Evolutionary conservation across 1,140 invertebrate species (phyloP).

Genomic region (Lepidotrigona ventralis): DNA sequence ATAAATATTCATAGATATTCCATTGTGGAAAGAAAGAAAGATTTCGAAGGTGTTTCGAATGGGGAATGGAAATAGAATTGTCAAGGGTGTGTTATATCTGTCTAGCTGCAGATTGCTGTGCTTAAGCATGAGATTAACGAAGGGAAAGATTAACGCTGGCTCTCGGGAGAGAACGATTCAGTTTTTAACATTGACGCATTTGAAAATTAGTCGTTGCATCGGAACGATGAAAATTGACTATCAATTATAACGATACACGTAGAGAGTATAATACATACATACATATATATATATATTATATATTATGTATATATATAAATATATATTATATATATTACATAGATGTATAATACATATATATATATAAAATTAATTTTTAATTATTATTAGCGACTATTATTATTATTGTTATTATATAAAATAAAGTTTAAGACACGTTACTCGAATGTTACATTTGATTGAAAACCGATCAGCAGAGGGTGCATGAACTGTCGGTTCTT

Average conservation of each 20-base stretch:
- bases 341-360: conserved; percentile 5
- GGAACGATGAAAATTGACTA: conserved; percentile 51
- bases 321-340: not conserved
- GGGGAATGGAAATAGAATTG: not conserved
- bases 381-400: conserved; percentile 53
- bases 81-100: not conserved
- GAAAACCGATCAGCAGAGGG: conserved; percentile 46
- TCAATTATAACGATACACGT: conserved; percentile 56
- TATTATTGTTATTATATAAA: conserved; percentile 68
- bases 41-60: not conserved
- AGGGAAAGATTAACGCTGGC: conserved; percentile 14
- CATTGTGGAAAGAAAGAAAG: not conserved
- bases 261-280: conserved; percentile 48
- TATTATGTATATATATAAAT: not conserved
- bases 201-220: conserved; percentile 54
- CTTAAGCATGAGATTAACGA: not conserved
- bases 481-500: conserved; percentile 11
- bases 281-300: conserved; percentile 44
- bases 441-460: conserved; percentile 62
- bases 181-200: conserved; percentile 49
- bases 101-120: not conserved
- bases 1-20: not conserved
- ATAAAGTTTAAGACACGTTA: conserved; percentile 78
- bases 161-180: conserved; percentile 47
- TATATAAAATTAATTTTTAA: conserved; percentile 48